A percentile compares a stretch with the other conserved stretches of the same genome.
phyloP scores from a whole-genome alignment of 2,113 vertebrate genomes.

The Hypanus sabinus region DNA sequence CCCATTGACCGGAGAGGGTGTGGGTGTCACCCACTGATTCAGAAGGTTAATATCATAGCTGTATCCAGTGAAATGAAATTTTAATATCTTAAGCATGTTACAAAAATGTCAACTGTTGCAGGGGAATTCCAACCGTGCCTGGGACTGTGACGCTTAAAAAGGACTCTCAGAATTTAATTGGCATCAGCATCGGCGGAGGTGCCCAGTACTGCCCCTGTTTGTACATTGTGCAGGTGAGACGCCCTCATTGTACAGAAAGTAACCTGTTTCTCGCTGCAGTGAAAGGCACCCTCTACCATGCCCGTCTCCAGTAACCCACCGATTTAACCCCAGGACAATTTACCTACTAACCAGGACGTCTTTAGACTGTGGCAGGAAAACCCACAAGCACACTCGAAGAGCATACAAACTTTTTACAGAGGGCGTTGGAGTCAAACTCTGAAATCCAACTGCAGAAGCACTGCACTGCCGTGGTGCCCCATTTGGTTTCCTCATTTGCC shows the following conservation, averaged over 20 bases:
- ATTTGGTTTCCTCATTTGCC: neutral
- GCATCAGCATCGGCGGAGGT: constrained; percentile 94
- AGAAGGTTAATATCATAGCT: neutral
- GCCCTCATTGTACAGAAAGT: neutral
- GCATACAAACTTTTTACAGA: too few relatives aligned
- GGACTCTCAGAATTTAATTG: constrained; percentile 88
- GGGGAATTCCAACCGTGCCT: constrained; percentile 92
- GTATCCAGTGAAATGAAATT: neutral
- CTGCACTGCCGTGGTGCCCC: neutral
- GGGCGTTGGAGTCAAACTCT: too few relatives aligned
- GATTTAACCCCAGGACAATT: too few relatives aligned
- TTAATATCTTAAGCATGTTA: neutral
- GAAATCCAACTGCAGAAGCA: too few relatives aligned
- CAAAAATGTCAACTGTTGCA: constrained; percentile 34
- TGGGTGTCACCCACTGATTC: neutral
- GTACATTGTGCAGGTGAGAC: constrained; percentile 90
- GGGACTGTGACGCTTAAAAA: constrained; percentile 88
- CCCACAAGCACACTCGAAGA: too few relatives aligned
- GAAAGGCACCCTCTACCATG: too few relatives aligned
- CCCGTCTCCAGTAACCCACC: too few relatives aligned
- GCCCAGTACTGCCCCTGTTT: constrained; percentile 96
- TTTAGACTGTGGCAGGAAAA: too few relatives aligned
- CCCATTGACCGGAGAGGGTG: neutral
- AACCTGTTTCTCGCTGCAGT: too few relatives aligned
- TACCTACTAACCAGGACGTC: too few relatives aligned